These are phyloP conservation scores for Emesis russula DNA, from an alignment of 2,888 invertebrate species.

Conservation along the genomic window DNA sequence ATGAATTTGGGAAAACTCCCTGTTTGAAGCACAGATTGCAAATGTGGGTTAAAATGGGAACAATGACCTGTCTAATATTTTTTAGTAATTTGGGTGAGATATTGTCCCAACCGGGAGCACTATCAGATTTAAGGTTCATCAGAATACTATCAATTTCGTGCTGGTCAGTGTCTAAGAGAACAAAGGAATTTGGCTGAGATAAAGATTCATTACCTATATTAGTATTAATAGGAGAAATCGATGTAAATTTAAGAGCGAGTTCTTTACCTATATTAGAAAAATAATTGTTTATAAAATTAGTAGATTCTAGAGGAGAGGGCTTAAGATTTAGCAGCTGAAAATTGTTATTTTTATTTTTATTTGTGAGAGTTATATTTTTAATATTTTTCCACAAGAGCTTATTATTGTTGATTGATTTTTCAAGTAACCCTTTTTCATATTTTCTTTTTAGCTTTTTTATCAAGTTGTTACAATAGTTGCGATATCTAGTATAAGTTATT, in stretches of 20 bases:
- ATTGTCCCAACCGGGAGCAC: constrained; percentile 29
- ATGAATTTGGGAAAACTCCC: background rate
- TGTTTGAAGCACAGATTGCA: background rate
- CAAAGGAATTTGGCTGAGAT: background rate
- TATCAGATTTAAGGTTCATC: constrained; percentile 8
- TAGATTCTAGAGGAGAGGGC: constrained; percentile 41
- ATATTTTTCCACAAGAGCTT: constrained; percentile 62
- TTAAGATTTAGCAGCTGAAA: constrained; percentile 49
- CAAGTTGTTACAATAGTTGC: no score
- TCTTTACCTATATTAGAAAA: constrained; percentile 53
- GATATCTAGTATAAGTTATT: no score
- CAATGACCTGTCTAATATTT: background rate
- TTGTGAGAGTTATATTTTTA: constrained; percentile 56
- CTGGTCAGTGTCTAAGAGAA: constrained; percentile 4
- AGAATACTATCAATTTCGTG: background rate
- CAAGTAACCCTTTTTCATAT: constrained; percentile 55
- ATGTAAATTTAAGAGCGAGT: constrained; percentile 39
- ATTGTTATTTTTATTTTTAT: constrained; percentile 24
- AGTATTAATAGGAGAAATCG: background rate
- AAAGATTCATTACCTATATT: background rate
- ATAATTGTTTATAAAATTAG: constrained; percentile 53
- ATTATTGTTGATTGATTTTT: constrained; percentile 43
- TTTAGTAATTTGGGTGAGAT: background rate
- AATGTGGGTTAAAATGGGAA: constrained; percentile 7
- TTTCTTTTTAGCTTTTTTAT: background rate